These are phyloP conservation scores for Holcopasites calliopsidis DNA, from an alignment of 1,140 invertebrate species.

Conservation along the genomic window DNA sequence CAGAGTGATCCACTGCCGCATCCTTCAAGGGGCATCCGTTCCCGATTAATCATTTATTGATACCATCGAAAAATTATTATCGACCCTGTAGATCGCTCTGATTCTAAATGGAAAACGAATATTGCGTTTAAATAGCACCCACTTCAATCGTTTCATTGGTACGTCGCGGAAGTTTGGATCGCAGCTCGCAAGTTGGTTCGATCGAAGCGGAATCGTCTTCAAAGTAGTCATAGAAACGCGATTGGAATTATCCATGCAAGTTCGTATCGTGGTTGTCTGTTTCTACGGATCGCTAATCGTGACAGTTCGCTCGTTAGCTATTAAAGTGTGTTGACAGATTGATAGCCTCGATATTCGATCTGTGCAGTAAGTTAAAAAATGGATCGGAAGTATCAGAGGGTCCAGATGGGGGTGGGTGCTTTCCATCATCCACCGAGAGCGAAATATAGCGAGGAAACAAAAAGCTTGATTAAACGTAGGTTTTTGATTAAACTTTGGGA, in stretches of 20 bases:
- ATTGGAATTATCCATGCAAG: background rate
- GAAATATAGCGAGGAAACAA: conserved; percentile 76
- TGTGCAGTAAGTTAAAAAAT: conserved; percentile 49
- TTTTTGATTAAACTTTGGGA: background rate
- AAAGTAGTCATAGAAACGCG: conserved; percentile 71
- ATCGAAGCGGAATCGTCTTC: conserved; percentile 60
- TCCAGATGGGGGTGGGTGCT: conserved; percentile 70
- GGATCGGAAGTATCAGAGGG: conserved; percentile 69
- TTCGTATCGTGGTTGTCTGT: conserved; percentile 29
- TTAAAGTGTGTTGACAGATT: background rate
- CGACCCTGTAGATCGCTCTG: no score
- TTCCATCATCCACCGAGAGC: conserved; percentile 74
- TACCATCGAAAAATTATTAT: background rate
- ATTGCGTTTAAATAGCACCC: no score
- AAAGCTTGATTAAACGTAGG: conserved; percentile 74
- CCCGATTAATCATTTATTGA: conserved; percentile 44
- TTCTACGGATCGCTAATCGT: background rate
- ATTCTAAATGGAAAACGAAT: no score
- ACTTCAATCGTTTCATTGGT: background rate
- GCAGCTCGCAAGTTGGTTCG: conserved; percentile 64
- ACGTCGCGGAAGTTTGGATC: conserved; percentile 12
- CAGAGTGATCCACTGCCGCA: conserved; percentile 32
- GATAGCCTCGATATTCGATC: background rate
- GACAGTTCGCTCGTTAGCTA: background rate
- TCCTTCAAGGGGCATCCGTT: conserved; percentile 38